Percentiles rank a stretch among this genome's conserved stretches.
Evolutionary conservation across 2,797 vertebrate species (phyloP).

Genomic region (Chelmon rostratus): DNA sequence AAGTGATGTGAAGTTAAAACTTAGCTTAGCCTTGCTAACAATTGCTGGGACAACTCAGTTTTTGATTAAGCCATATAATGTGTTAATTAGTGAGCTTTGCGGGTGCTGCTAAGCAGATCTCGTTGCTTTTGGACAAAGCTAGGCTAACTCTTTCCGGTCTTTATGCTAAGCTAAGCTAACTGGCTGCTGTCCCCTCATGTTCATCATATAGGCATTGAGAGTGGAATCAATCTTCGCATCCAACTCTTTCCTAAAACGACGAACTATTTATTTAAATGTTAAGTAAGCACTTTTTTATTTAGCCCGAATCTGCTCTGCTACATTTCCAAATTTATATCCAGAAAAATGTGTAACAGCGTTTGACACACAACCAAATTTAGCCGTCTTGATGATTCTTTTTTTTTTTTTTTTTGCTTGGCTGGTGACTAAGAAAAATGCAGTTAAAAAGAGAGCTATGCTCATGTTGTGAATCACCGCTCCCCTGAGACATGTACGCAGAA

Average conservation of each 20-base stretch:
- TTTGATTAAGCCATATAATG: not conserved
- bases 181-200: not conserved
- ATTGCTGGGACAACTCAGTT: not conserved
- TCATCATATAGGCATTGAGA: not conserved
- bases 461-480: conserved; percentile 60
- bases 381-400: conserved; percentile 22
- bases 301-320: not conserved
- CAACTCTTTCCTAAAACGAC: not conserved
- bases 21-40: not conserved
- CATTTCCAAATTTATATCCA: not conserved
- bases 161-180: conserved; percentile 6
- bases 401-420: conserved; percentile 19
- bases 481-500: conserved; percentile 49
- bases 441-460: conserved; percentile 43
- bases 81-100: not conserved
- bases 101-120: not conserved
- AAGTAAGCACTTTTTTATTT: not conserved
- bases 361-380: conserved; percentile 6
- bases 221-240: not conserved
- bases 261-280: not conserved
- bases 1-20: not conserved
- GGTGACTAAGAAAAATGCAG: conserved; percentile 67
- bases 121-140: not conserved
- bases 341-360: not conserved
- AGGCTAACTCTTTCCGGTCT: not conserved